A percentile compares a stretch with the other conserved stretches of the same genome.
Conservation (phyloP, 2,888 invertebrate genomes). For the Nomada goodeniana region DNA sequence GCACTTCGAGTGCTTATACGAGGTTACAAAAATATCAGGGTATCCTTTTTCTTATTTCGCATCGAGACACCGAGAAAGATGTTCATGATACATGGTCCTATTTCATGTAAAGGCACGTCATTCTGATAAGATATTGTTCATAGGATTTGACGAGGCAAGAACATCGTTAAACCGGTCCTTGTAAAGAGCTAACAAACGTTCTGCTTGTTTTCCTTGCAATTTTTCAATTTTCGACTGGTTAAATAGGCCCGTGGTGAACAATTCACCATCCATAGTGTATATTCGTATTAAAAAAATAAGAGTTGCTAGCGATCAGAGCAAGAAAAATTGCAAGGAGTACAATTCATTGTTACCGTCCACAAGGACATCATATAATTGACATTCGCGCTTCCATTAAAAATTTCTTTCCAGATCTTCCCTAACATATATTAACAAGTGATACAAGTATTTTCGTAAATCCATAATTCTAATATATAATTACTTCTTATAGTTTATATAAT, state of each 20-base stretch:
- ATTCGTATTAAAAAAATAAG: background rate
- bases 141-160: conserved; percentile 42
- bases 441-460: conserved; percentile 21
- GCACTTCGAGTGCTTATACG: conserved; percentile 31
- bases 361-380: conserved; percentile 44
- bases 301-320: background rate
- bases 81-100: conserved; percentile 11
- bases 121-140: conserved; percentile 7
- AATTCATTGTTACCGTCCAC: conserved; percentile 32
- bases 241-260: background rate
- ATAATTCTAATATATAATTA: conserved; percentile 10
- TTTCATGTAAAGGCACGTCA: conserved; percentile 44
- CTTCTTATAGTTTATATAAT: background rate
- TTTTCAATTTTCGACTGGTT: conserved; percentile 1
- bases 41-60: conserved; percentile 5
- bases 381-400: background rate
- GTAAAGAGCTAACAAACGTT: conserved; percentile 43
- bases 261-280: background rate
- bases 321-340: conserved; percentile 39
- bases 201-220: conserved; percentile 46
- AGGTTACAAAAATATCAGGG: conserved; percentile 45
- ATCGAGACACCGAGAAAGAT: conserved; percentile 5
- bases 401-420: background rate
- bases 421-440: conserved; percentile 1
- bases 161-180: conserved; percentile 31